Conservation (phyloP, 2,888 invertebrate genomes). For the Mythimna loreyi region DNA sequence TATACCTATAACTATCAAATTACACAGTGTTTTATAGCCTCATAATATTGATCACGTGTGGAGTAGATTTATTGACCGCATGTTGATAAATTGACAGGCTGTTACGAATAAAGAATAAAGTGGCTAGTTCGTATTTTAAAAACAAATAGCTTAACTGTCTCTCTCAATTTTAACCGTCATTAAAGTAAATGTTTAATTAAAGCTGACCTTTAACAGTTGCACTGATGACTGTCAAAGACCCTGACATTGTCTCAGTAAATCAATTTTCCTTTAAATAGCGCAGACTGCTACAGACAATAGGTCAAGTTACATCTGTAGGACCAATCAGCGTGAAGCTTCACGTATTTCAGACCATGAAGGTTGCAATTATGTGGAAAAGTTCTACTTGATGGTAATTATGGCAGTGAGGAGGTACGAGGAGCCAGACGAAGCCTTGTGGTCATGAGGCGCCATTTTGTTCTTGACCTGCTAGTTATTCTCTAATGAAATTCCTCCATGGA, state of each 20-base stretch:
- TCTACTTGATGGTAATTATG: slow-evolving; percentile 67
- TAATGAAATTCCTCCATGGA: slow-evolving; percentile 75
- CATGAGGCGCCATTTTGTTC: slow-evolving; percentile 73
- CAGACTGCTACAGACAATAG: slow-evolving; percentile 42
- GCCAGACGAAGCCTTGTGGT: slow-evolving; percentile 72
- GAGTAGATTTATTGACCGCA: slow-evolving; percentile 51
- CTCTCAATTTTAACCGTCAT: slow-evolving; percentile 8
- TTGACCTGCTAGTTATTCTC: slow-evolving; percentile 76
- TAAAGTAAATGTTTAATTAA: slow-evolving; percentile 13
- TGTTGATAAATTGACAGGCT: slow-evolving; percentile 16
- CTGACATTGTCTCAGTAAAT: slow-evolving; percentile 48
- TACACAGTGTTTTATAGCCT: slow-evolving; percentile 54
- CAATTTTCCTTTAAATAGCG: slow-evolving; percentile 50
- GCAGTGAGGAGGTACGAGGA: slow-evolving; percentile 71
- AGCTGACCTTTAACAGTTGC: slow-evolving; percentile 15
- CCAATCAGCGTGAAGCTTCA: slow-evolving; percentile 67
- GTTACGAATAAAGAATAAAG: slow-evolving; percentile 14
- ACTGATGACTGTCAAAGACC: slow-evolving; percentile 28
- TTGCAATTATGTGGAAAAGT: slow-evolving; percentile 65
- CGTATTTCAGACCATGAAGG: slow-evolving; percentile 69
- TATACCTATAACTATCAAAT: slow-evolving; percentile 42
- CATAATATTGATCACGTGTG: slow-evolving; percentile 37
- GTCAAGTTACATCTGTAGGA: slow-evolving; percentile 59
- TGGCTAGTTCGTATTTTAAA: slow-evolving; percentile 9
- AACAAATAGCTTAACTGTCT: slow-evolving; percentile 3